Evolutionary conservation across 2,113 vertebrate species (phyloP).

Genomic region (Scatophagus argus): DNA sequence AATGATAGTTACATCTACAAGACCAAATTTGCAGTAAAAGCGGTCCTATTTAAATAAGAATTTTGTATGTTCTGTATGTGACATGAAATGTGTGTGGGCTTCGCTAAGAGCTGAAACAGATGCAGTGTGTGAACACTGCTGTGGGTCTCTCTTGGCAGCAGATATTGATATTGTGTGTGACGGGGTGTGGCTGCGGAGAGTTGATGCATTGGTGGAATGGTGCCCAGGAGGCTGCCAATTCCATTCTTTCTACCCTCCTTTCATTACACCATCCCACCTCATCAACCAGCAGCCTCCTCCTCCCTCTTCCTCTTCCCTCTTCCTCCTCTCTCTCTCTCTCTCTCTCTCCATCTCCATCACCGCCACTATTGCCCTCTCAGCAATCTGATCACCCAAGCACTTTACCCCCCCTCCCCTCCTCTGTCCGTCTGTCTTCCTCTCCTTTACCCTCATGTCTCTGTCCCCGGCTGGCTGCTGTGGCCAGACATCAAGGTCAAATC

Average conservation of each 20-base stretch:
- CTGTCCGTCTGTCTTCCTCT: constrained; percentile 50
- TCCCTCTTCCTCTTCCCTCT: constrained; percentile 7
- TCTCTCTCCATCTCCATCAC: constrained; percentile 22
- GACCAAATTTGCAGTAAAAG: background rate
- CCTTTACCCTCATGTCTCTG: constrained; percentile 69
- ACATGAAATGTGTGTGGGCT: background rate
- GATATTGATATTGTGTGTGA: constrained; percentile 45
- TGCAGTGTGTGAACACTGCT: background rate
- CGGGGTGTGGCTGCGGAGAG: constrained; percentile 70
- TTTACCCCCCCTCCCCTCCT: constrained; percentile 31
- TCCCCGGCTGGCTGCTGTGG: constrained; percentile 69
- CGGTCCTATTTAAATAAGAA: background rate
- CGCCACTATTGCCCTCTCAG: constrained; percentile 68
- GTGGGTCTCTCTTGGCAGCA: constrained; percentile 27
- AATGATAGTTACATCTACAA: background rate
- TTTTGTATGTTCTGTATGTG: background rate
- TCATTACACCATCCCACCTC: constrained; percentile 62
- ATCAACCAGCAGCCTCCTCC: constrained; percentile 28
- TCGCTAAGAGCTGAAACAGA: background rate
- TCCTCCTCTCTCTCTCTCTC: constrained; percentile 27
- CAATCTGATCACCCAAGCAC: constrained; percentile 75
- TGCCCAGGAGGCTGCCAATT: constrained; percentile 63
- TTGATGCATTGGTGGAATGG: constrained; percentile 71
- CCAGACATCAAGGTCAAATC: constrained; percentile 83
- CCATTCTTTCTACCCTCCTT: constrained; percentile 48